Percentiles rank a stretch among this genome's conserved stretches.
Conservation (phyloP, 2,113 vertebrate species). For the Narcine bancroftii region DNA sequence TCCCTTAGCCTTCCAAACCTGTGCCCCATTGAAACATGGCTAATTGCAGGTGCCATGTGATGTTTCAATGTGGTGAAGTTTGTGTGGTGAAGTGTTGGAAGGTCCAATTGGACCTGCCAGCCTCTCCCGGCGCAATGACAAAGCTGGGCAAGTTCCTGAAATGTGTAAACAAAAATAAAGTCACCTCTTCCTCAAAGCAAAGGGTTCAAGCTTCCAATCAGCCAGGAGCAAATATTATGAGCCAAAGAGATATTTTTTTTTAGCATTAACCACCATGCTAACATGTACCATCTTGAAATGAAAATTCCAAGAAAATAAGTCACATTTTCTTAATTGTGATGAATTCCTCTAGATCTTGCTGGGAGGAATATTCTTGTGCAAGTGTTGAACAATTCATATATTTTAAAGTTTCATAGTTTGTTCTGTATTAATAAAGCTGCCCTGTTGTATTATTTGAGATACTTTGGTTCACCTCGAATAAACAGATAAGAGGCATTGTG, state of each 20-base stretch:
- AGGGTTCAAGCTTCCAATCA: not conserved
- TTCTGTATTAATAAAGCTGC: not conserved
- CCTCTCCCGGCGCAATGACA: not conserved
- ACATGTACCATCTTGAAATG: not conserved
- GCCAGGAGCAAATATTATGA: not conserved
- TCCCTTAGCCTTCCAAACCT: no score
- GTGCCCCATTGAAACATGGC: no score
- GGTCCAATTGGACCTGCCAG: no score
- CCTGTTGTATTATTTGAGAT: not conserved
- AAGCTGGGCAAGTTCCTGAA: not conserved
- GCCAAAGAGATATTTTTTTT: no score
- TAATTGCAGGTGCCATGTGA: no score
- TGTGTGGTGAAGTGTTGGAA: no score
- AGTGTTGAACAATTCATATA: not conserved
- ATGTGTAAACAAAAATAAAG: not conserved
- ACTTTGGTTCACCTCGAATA: not conserved
- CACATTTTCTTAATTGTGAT: not conserved
- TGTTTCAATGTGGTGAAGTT: no score
- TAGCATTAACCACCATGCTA: not conserved
- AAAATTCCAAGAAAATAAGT: slow-evolving; percentile 1
- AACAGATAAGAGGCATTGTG: not conserved
- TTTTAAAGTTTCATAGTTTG: not conserved
- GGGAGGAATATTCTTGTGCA: not conserved
- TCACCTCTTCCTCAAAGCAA: not conserved
- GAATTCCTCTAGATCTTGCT: not conserved